Percentiles rank a stretch among this genome's conserved stretches.
Evolutionary conservation across 2,797 vertebrate species (phyloP).

Genomic region (Muscicapa striata): DNA sequence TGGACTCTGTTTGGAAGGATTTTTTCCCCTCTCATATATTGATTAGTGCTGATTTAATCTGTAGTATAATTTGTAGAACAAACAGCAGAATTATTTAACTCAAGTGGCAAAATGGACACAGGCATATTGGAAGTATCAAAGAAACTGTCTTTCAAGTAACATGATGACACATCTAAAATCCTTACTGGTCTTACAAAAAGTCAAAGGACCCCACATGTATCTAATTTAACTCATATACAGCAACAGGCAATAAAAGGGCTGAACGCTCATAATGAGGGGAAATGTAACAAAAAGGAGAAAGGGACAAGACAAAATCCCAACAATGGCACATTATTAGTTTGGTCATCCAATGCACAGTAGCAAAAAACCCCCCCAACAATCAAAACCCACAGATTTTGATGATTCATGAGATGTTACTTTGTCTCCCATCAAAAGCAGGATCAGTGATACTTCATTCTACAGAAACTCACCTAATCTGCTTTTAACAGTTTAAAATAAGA

Average conservation of each 20-base stretch:
- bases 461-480: not conserved
- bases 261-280: not conserved
- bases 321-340: not conserved
- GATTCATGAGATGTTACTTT: not conserved
- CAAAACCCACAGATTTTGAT: not conserved
- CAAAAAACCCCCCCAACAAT: not conserved
- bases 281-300: not conserved
- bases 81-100: not conserved
- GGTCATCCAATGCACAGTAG: not conserved
- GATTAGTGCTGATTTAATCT: not conserved
- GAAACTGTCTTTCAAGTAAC: not conserved
- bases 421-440: not conserved
- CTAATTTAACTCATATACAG: not conserved
- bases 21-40: not conserved
- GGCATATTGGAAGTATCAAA: not conserved
- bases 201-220: fast-evolving
- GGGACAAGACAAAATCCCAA: not conserved
- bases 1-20: not conserved
- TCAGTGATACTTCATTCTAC: not conserved
- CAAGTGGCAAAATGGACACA: not conserved
- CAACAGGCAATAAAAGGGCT: not conserved
- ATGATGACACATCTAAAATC: not conserved
- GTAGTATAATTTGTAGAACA: not conserved
- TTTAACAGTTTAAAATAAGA: not conserved
- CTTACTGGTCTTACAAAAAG: not conserved